Evolutionary conservation across 2,888 invertebrate species (phyloP).

Genomic region (Mythimna pallens): DNA sequence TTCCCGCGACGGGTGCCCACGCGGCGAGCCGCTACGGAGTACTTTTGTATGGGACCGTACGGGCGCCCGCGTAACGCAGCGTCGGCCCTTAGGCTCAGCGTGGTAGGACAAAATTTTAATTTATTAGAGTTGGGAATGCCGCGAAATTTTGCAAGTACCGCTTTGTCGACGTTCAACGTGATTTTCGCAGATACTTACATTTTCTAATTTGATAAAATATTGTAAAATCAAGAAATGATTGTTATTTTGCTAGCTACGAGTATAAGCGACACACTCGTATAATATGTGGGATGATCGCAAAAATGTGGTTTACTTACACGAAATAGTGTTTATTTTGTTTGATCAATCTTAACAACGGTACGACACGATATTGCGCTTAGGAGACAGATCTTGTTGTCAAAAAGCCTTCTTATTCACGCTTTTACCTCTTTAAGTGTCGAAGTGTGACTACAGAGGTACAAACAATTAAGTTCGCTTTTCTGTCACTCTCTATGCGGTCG

Average conservation of each 20-base stretch:
- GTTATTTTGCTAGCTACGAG: not conserved
- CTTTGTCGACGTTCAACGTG: not conserved
- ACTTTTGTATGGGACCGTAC: too few species aligned
- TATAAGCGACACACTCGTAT: not conserved
- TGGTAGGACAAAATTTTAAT: not conserved
- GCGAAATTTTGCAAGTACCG: not conserved
- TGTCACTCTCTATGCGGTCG: not conserved
- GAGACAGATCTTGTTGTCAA: not conserved
- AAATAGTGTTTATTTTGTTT: not conserved
- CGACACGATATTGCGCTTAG: not conserved
- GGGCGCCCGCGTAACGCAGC: too few species aligned
- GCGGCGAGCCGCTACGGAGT: too few species aligned
- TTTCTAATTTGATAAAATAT: not conserved
- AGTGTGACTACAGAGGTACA: not conserved
- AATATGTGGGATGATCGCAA: not conserved
- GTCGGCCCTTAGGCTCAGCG: not conserved
- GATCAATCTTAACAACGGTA: constrained; percentile 9
- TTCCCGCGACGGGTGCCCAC: too few species aligned
- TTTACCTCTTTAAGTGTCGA: not conserved
- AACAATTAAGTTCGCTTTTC: not conserved
- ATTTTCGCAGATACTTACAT: not conserved
- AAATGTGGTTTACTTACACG: constrained; percentile 11
- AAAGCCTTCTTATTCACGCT: too few species aligned
- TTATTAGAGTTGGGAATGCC: not conserved
- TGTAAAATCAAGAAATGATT: not conserved